Percentiles rank a stretch among this genome's conserved stretches.
Conservation (phyloP, 2,888 invertebrate genomes). For the Rhodophaea formosa region DNA sequence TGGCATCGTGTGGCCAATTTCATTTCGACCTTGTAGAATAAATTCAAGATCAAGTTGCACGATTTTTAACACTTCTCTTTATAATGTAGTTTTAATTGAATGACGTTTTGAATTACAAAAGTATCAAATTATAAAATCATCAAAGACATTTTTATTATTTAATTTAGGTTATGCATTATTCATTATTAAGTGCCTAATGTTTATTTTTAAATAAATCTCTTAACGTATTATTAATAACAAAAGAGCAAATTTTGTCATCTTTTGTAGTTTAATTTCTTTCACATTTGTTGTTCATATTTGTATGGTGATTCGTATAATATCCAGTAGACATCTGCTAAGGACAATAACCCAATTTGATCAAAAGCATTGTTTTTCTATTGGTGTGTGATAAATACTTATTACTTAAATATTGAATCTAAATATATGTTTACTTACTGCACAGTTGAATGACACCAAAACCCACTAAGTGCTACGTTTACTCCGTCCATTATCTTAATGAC, state of each 20-base stretch:
- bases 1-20: conserved; percentile 59
- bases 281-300: no score
- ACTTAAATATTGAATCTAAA: no score
- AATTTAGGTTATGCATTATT: neutral
- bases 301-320: no score
- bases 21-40: conserved; percentile 61
- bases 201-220: no score
- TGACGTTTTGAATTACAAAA: neutral
- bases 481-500: conserved; percentile 43
- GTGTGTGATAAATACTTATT: no score
- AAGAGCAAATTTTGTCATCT: no score
- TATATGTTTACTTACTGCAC: conserved; percentile 17
- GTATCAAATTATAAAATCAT: neutral
- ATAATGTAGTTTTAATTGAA: conserved; percentile 9
- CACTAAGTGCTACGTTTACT: conserved; percentile 31
- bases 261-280: no score
- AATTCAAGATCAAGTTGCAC: conserved; percentile 55
- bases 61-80: conserved; percentile 43
- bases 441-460: conserved; percentile 35
- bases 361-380: no score
- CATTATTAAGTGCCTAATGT: no score
- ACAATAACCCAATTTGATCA: no score
- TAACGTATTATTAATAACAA: no score
- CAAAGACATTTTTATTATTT: neutral
- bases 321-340: no score